Evolutionary conservation across 2,113 vertebrate species (phyloP), one percentile per base, ranked within the genome.

Genomic region (Galbula dea): DNA sequence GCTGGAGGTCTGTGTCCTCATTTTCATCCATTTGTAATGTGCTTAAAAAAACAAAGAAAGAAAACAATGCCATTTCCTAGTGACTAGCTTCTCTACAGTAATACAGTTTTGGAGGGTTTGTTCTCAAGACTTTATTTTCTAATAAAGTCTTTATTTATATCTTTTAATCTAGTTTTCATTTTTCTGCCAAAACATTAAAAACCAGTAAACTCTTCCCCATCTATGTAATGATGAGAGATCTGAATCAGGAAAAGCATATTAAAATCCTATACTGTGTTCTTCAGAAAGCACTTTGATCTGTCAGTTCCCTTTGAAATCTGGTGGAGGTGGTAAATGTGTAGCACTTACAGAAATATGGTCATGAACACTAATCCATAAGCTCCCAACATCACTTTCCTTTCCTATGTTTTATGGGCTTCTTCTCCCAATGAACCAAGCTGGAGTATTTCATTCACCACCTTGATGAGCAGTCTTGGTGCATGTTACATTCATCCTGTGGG

Each of bases 11-110:
- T 89, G 36, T 74, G 48, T 71, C 52, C 78, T 94, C 67, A 49
- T 91, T 92, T 92, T 83, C 46, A 89, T 91, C 43, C 65, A 78
- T 88, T 95, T 94, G 91, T 88, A 87, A 92, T 81, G 30, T 51
- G 43, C 51, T 91, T 86, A 6, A 77, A 92, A 91, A 85, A 83
- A 79, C 37, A 69, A 76, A 49, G 78, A 75, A 79, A 83, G 65
- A 75, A 82, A 94, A 86, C 59, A 83, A 77, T 89, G 26, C 15
- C 43, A 34, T 83, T 94, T 93, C 52, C 58, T 88, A 58, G 52
- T 52, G 39, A 83, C 48, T 79, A 89, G 0, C 1, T 9, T 93
- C 89, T 86, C 72, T 34, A 74, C 71, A 92, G 86, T 51, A 6
- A 19, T 66, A 23, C 4, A 34, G 12, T 66, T 79, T 36, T 1